Base-by-base conservation (phyloP, 2,797 vertebrate genomes). In the Lepus townsendii region DNA sequence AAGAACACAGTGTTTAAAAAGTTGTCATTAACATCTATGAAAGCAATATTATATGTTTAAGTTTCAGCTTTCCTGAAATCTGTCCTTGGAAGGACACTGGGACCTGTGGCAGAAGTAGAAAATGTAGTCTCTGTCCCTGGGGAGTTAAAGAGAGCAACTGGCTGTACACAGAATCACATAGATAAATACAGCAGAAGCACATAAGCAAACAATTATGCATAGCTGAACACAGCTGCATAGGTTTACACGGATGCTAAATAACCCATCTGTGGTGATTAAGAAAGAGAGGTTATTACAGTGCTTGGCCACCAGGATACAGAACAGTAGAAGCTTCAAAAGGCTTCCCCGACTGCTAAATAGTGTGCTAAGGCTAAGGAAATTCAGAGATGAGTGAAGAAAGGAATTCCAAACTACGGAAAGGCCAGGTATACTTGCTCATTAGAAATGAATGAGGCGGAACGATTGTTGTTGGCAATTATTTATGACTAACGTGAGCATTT, bases 171-270 rank as follows among this genome's bases (percentile, higher is more conserved):
- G 78, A 94, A 72, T 77, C 38, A 82, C 65, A 88, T 94, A 92
- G 94, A 90, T 96, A 96, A 97, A 79, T 71, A 82, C 54, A 86
- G 84, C 38, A 88, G 82, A 93, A 87, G 60, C 57, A 91, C 78
- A 71, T 77, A 79, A 87, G 83, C 84, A 93, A 96, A 96, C 80
- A 83, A 95, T 93, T 96, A 94, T 88, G 86, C 77, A 63, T n/a
- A 85, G 92, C 71, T 90, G 66, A 63, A 73, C 78, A 87, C 94
- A 97, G 95, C 96, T 97, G 96, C 86, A n/a, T 63, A 83, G 90
- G 52, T 97, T 96, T 97, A 96, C 83, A 96, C 97, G 96, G 93
- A 92, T 96, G 96, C 95, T 93, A 92, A 94, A 73, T 73, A 95
- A 93, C 62, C 30, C 63, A 90, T 88, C 32, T 50, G 62, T 16